Percentiles rank a stretch among this genome's conserved stretches.
Evolutionary conservation across 2,113 vertebrate genomes (phyloP).

Genomic region (Tauraco erythrolophus): DNA sequence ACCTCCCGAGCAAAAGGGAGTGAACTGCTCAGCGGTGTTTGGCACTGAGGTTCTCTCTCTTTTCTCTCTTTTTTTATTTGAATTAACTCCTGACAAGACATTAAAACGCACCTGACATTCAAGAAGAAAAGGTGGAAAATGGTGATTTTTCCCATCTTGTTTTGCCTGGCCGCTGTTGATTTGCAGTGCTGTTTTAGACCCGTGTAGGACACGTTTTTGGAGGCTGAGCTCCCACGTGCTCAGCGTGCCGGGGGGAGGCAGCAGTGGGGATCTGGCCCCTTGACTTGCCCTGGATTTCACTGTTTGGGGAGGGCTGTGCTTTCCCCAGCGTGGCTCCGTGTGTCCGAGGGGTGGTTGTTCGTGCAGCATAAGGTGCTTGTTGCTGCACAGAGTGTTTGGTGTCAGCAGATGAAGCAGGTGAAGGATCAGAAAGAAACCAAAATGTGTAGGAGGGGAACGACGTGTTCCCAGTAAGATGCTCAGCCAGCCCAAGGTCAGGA

Average conservation of each 20-base stretch:
- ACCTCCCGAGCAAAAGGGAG: rapidly evolving
- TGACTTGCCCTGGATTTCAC: background rate
- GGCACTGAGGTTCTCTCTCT: background rate
- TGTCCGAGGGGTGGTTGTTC: background rate
- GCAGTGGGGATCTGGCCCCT: background rate
- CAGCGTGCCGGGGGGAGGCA: background rate
- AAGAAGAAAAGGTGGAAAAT: background rate
- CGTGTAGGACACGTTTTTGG: rapidly evolving
- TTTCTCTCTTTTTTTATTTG: too few species aligned
- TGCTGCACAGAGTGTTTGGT: rapidly evolving
- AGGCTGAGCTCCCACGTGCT: background rate
- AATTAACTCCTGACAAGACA: background rate
- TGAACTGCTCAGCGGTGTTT: rapidly evolving
- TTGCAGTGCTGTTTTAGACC: background rate
- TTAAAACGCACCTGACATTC: background rate
- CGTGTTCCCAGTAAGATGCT: rapidly evolving
- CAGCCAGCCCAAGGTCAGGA: background rate
- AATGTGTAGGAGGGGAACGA: rapidly evolving
- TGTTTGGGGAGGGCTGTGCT: background rate
- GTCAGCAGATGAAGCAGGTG: background rate
- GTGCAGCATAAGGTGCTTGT: rapidly evolving
- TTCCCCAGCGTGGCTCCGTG: background rate
- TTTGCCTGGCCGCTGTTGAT: background rate
- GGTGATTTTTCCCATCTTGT: background rate
- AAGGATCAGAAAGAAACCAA: background rate